A percentile compares a stretch with the other conserved stretches of the same genome.
These are phyloP conservation scores for Electrophaes corylata DNA, from an alignment of 2,888 invertebrate species.

Conservation along the genomic window DNA sequence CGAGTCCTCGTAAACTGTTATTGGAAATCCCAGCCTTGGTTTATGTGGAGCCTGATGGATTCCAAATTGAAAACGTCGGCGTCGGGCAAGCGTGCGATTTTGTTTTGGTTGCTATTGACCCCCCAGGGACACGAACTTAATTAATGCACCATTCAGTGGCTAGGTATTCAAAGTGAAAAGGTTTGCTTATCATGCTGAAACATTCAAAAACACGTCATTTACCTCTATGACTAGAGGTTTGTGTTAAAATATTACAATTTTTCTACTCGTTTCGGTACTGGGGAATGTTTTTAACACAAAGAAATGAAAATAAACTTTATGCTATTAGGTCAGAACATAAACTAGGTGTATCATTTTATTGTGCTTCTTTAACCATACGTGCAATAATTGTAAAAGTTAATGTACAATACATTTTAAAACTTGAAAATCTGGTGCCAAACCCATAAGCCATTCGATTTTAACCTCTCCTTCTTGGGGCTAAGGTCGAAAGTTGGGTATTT, in stretches of 20 bases:
- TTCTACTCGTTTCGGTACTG: no score
- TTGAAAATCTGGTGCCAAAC: not conserved
- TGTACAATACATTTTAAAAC: constrained; percentile 1
- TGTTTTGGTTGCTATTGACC: constrained; percentile 27
- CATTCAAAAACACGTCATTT: constrained; percentile 9
- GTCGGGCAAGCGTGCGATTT: constrained; percentile 31
- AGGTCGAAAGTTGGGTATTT: constrained; percentile 2
- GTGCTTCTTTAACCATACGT: not conserved
- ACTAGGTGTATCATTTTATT: not conserved
- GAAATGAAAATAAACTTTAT: not conserved
- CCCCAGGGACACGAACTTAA: constrained; percentile 18
- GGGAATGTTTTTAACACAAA: no score
- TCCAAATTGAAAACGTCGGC: constrained; percentile 37
- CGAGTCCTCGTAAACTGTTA: constrained; percentile 52
- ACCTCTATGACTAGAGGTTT: not conserved
- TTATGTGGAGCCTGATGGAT: constrained; percentile 35
- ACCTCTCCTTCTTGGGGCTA: constrained; percentile 1
- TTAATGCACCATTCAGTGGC: constrained; percentile 17
- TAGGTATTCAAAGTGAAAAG: constrained; percentile 9
- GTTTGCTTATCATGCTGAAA: constrained; percentile 11
- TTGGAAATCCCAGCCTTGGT: constrained; percentile 47
- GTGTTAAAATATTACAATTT: not conserved
- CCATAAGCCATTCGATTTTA: not conserved
- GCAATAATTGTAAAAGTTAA: not conserved
- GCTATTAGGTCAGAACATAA: not conserved